Evolutionary conservation across 2,113 vertebrate species (phyloP), one percentile per base, ranked within the genome.

Genomic region (Ophthalmolycus amberensis): DNA sequence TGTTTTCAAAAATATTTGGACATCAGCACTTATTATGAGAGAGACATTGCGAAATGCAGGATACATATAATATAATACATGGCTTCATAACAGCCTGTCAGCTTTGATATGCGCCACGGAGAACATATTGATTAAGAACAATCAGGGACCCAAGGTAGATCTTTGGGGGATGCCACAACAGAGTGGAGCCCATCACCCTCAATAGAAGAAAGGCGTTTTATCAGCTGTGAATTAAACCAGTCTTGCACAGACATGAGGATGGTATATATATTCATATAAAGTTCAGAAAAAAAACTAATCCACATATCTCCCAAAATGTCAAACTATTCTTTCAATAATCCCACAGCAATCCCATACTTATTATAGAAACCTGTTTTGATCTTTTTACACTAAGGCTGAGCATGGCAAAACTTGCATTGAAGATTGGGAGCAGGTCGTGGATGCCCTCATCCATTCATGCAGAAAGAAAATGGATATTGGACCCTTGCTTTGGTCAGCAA

Each of bases 371-470:
- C 27, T 11, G 27, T 22, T 76, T 22, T 48, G 11, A 56, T 76
- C 15, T 44, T 32, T 44, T 50, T 58, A 20, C 16, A 56, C 25
- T 22, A 5, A 40, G 59, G 54, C 54, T 25, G 52, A 54, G 0
- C 20, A 25, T n/a, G 10, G 64, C 44, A 38, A 52, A 54, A 54
- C 52, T 9, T 46, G 32, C 62, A 60, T 2, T 82, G 64, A 34
- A 42, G n/a, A 40, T 27, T 38, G 54, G 42, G 32, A 68, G 42
- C 71, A 74, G 71, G 22, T 50, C 37, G n/a, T 73, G 42, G 56
- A 75, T 29, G 42, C 52, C 18, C 59, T 68, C 14, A 75, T 66
- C 52, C 71, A 62, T 27, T 81, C 56, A 34, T 50, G 62, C 9
- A n/a, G 4, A 70, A 44, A 22, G 54, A 15, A 56, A 59, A 59